These are phyloP conservation scores for Muschampia plurimacula DNA, from an alignment of 2,888 invertebrate genomes.

Conservation along the genomic window DNA sequence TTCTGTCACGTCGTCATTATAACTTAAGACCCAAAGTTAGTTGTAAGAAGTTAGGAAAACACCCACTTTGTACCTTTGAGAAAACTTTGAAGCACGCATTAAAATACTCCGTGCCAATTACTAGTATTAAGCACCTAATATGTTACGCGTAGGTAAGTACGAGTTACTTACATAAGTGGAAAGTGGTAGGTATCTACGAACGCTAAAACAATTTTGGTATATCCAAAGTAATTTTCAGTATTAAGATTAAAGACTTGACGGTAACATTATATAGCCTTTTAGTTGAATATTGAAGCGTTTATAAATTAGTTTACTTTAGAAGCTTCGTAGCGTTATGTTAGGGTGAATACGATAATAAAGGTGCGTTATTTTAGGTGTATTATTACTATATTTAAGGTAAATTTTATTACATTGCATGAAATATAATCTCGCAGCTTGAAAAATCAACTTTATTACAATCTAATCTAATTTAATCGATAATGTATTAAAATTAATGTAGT, in stretches of 20 bases:
- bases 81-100: slow-evolving; percentile 2
- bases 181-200: slow-evolving; percentile 1
- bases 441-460: no score
- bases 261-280: slow-evolving; percentile 6
- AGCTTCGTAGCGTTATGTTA: background rate
- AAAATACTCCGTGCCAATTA: slow-evolving; percentile 6
- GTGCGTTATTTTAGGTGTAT: slow-evolving; percentile 3
- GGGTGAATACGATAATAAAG: slow-evolving; percentile 5
- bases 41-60: background rate
- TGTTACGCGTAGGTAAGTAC: background rate
- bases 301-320: background rate
- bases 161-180: background rate
- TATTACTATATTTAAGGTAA: background rate
- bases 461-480: no score
- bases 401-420: background rate
- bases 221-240: slow-evolving; percentile 21
- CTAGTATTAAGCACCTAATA: slow-evolving; percentile 12
- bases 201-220: slow-evolving; percentile 25
- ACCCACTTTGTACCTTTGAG: background rate
- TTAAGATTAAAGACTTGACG: slow-evolving; percentile 23
- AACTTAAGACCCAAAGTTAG: background rate
- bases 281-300: slow-evolving; percentile 11
- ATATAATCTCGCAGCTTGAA: no score
- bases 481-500: no score
- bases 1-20: background rate